These are phyloP conservation scores for Siphlonurus alternatus DNA, from an alignment of 2,888 invertebrate species.

Conservation along the genomic window DNA sequence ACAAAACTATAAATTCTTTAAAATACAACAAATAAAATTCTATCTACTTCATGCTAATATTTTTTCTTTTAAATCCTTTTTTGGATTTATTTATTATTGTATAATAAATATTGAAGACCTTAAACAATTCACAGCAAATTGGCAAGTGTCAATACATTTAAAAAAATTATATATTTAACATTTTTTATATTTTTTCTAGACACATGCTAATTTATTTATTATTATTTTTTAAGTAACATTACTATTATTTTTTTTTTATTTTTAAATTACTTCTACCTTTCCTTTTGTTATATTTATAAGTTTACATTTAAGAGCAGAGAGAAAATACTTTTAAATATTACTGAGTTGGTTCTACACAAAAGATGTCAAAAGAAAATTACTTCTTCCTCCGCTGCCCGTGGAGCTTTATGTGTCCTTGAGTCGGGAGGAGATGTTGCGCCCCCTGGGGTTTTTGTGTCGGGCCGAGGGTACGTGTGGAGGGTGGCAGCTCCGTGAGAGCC, in stretches of 20 bases:
- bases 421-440: slow-evolving; percentile 6
- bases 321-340: neutral
- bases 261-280: neutral
- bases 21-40: too few species aligned
- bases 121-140: neutral
- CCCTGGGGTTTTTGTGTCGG: too few species aligned
- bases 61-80: too few species aligned
- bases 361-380: slow-evolving; percentile 20
- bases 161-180: too few species aligned
- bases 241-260: neutral
- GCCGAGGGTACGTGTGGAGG: slow-evolving; percentile 10
- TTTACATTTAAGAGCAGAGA: neutral
- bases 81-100: neutral
- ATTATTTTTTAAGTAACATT: neutral
- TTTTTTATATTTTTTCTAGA: neutral
- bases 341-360: neutral
- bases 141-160: neutral
- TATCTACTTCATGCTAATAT: too few species aligned
- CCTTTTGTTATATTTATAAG: too few species aligned
- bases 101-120: neutral
- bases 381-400: slow-evolving; percentile 15
- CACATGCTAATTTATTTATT: neutral
- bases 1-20: too few species aligned
- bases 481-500: slow-evolving; percentile 21
- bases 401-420: slow-evolving; percentile 6